Percentiles rank a stretch among this genome's conserved stretches.
Conservation (phyloP, 2,888 invertebrate genomes). For the Timandra comae region DNA sequence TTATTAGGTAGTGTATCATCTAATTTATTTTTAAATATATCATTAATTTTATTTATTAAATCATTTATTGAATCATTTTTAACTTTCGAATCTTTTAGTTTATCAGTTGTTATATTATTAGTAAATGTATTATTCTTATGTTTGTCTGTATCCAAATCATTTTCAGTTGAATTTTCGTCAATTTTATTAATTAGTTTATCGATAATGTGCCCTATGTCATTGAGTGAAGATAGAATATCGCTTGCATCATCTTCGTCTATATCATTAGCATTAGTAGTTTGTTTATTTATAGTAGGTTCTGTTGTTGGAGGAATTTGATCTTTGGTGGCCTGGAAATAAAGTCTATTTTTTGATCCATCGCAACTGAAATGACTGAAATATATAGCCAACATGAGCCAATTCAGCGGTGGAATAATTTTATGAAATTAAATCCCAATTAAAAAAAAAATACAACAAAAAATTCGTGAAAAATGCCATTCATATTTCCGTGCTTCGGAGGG, state of each 20-base stretch:
- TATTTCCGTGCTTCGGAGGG: too few species aligned
- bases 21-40: background rate
- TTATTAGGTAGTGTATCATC: too few species aligned
- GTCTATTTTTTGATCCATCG: too few species aligned
- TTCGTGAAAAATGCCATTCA: too few species aligned
- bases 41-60: conserved; percentile 1
- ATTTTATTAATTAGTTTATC: conserved; percentile 4
- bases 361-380: too few species aligned
- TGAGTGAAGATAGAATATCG: conserved; percentile 6
- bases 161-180: conserved; percentile 1
- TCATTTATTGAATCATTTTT: background rate
- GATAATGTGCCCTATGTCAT: conserved; percentile 10
- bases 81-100: background rate
- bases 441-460: too few species aligned
- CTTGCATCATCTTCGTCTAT: conserved; percentile 1
- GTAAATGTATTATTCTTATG: too few species aligned
- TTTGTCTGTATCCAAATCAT: too few species aligned
- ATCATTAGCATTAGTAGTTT: conserved; percentile 1
- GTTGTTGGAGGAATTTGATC: conserved; percentile 1
- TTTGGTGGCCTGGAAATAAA: background rate
- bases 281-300: background rate
- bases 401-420: too few species aligned
- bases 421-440: too few species aligned
- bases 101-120: too few species aligned
- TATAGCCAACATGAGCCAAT: too few species aligned